Percentiles rank a stretch among this genome's conserved stretches.
These are phyloP conservation scores for Yasuhikotakia modesta DNA, from an alignment of 2,797 vertebrate genomes.

Conservation along the genomic window DNA sequence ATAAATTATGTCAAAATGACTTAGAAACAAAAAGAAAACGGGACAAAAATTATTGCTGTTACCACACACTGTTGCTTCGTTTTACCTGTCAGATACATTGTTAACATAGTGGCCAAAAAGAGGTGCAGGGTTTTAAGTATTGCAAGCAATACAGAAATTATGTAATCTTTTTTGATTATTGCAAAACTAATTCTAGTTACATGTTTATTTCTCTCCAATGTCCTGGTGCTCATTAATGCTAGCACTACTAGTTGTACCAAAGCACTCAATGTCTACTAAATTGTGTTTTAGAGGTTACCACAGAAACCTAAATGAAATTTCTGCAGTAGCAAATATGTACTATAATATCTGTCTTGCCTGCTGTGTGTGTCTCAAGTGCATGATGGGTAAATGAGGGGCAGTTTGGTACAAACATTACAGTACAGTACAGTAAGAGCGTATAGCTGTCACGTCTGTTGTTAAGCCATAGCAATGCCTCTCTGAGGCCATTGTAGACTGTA, in stretches of 20 bases:
- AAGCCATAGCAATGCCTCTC: slow-evolving; percentile 67
- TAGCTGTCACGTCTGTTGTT: slow-evolving; percentile 76
- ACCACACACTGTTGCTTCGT: slow-evolving; percentile 16
- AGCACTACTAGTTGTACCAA: slow-evolving; percentile 41
- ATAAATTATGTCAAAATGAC: slow-evolving; percentile 68
- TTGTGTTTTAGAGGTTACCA: slow-evolving; percentile 42
- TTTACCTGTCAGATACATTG: not conserved
- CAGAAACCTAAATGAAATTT: slow-evolving; percentile 23
- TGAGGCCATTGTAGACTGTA: slow-evolving; percentile 68
- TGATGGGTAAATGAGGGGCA: slow-evolving; percentile 2
- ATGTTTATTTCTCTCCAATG: slow-evolving; percentile 31
- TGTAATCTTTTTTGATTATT: slow-evolving; percentile 72
- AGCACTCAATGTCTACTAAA: slow-evolving; percentile 30
- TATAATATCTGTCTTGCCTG: not conserved
- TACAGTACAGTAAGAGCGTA: slow-evolving; percentile 72
- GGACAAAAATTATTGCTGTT: slow-evolving; percentile 63
- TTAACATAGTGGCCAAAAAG: not conserved
- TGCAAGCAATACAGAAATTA: slow-evolving; percentile 62
- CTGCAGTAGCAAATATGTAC: slow-evolving; percentile 13
- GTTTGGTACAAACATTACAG: slow-evolving; percentile 64
- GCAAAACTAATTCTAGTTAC: slow-evolving; percentile 50
- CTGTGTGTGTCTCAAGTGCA: slow-evolving; percentile 5
- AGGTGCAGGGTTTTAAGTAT: slow-evolving; percentile 1
- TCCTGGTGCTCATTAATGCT: slow-evolving; percentile 46
- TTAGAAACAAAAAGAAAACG: no score